phyloP scores from a whole-genome alignment of 2,888 invertebrate species.

The Epirrita christyi region DNA sequence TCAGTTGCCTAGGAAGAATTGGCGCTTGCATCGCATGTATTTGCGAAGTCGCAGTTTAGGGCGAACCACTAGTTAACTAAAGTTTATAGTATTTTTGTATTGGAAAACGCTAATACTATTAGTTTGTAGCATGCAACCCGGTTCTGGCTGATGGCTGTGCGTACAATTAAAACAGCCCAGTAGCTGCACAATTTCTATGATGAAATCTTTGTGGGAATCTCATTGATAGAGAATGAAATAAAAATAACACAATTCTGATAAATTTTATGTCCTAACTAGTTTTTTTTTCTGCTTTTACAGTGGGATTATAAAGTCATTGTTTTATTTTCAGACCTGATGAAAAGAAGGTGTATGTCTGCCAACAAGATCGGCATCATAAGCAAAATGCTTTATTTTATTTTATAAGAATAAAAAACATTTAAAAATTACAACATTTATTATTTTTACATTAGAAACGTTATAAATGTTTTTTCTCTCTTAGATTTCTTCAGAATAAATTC shows the following conservation, averaged over 20 bases:
- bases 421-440: conserved; percentile 12
- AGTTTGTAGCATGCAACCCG: too few relatives aligned
- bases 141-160: too few relatives aligned
- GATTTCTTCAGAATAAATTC: too few relatives aligned
- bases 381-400: conserved; percentile 42
- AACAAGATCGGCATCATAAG: conserved; percentile 99
- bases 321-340: conserved; percentile 93
- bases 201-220: conserved; percentile 83
- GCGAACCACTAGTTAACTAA: too few relatives aligned
- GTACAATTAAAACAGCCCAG: not conserved
- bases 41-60: too few relatives aligned
- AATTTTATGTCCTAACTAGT: not conserved
- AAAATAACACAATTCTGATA: conserved; percentile 73
- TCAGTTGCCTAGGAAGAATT: too few relatives aligned
- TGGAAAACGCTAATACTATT: too few relatives aligned
- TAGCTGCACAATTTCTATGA: conserved; percentile 50
- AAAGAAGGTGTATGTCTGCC: conserved; percentile 97
- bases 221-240: conserved; percentile 80
- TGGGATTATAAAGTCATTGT: not conserved
- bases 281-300: not conserved
- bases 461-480: too few relatives aligned
- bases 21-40: too few relatives aligned
- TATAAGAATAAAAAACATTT: conserved; percentile 36
- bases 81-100: too few relatives aligned
- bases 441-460: conserved; percentile 1